Evolutionary conservation across 2,113 vertebrate genomes (phyloP).

Genomic region (Hiodon alosoides): DNA sequence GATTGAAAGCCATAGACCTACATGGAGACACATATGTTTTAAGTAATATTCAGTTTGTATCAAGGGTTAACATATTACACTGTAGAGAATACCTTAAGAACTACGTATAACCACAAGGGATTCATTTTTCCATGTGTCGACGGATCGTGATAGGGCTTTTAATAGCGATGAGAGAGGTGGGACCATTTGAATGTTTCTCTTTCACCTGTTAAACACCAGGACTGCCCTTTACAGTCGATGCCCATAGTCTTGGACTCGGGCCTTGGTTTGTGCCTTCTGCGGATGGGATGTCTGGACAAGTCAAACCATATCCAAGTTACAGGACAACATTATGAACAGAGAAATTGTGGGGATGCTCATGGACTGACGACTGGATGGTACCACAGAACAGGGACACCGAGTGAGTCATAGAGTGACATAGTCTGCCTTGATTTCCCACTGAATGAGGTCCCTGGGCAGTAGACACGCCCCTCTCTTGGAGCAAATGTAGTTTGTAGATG

Average conservation of each 20-base stretch:
- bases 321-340: conserved; percentile 47
- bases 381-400: conserved; percentile 37
- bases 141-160: no score
- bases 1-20: no score
- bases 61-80: no score
- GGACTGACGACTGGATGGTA: conserved; percentile 34
- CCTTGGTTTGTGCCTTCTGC: conserved; percentile 39
- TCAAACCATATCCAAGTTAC: conserved; percentile 31
- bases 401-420: not conserved
- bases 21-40: no score
- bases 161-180: no score
- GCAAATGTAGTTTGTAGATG: not conserved
- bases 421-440: not conserved
- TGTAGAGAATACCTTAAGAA: no score
- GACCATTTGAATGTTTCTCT: no score
- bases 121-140: no score
- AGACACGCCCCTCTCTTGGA: not conserved
- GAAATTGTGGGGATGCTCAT: conserved; percentile 38
- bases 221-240: not conserved
- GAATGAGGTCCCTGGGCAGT: not conserved
- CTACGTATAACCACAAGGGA: no score
- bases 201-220: not conserved
- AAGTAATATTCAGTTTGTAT: no score
- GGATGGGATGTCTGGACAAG: conserved; percentile 32
- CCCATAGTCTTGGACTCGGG: conserved; percentile 5